These are phyloP conservation scores for Dasypolia templi DNA, from an alignment of 2,888 invertebrate genomes.

Conservation along the genomic window DNA sequence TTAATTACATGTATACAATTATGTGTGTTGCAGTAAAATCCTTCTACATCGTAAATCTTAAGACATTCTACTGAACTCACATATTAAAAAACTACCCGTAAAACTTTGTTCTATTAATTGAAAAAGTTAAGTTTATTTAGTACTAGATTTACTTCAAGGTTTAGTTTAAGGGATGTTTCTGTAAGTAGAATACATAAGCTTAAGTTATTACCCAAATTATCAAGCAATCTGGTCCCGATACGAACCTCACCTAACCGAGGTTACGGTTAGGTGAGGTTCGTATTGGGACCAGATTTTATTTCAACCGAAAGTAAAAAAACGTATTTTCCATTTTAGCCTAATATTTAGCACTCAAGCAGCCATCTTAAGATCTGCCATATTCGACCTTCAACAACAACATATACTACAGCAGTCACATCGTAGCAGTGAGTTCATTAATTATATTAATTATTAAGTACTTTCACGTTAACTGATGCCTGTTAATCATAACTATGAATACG, in stretches of 20 bases:
- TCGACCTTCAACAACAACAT: background rate
- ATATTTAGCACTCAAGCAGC: background rate
- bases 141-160: background rate
- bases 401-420: constrained; percentile 16
- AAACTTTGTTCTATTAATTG: background rate
- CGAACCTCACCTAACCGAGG: too few species aligned
- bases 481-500: constrained; percentile 55
- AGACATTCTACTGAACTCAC: background rate
- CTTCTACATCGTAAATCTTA: background rate
- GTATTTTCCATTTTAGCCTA: background rate
- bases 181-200: background rate
- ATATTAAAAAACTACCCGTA: background rate
- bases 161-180: too few species aligned
- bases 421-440: constrained; percentile 49
- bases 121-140: background rate
- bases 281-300: background rate
- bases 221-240: too few species aligned
- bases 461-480: constrained; percentile 55
- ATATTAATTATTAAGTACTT: constrained; percentile 56
- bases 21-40: constrained; percentile 4
- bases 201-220: background rate
- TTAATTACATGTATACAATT: too few species aligned
- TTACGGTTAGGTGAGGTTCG: too few species aligned
- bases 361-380: background rate
- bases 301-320: background rate